Evolutionary conservation across 2,113 vertebrate genomes (phyloP).

Genomic region (Gambusia affinis): DNA sequence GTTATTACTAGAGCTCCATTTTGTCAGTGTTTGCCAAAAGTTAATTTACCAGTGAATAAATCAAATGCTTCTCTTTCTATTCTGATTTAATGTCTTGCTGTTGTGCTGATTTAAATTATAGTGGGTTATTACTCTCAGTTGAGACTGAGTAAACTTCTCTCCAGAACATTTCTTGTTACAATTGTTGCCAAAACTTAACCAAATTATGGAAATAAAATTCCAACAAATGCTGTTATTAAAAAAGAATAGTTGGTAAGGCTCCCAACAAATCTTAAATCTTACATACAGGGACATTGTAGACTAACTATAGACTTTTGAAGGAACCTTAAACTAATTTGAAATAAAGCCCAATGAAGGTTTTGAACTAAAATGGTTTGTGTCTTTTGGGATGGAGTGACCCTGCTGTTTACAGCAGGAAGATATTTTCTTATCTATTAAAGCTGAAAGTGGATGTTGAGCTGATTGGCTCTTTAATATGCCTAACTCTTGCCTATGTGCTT

Average conservation of each 20-base stretch:
- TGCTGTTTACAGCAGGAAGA: conserved; percentile 17
- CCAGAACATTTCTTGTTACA: too few species aligned
- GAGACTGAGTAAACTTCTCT: too few species aligned
- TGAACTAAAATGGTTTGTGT: background rate
- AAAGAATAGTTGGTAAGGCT: too few species aligned
- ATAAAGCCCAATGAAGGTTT: background rate
- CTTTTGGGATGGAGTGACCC: background rate
- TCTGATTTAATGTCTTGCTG: too few species aligned
- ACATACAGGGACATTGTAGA: background rate
- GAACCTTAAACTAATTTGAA: background rate
- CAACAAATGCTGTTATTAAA: background rate
- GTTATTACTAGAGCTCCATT: too few species aligned
- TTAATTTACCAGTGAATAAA: too few species aligned
- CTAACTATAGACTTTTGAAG: background rate
- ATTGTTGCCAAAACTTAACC: too few species aligned
- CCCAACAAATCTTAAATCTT: too few species aligned
- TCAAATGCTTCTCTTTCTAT: too few species aligned
- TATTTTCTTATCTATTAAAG: conserved; percentile 21
- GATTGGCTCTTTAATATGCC: conserved; percentile 20
- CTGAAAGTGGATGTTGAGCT: conserved; percentile 36
- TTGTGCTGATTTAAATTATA: too few species aligned
- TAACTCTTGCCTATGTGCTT: conserved; percentile 25
- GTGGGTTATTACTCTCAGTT: too few species aligned
- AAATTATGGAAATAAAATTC: background rate
- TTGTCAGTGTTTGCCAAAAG: too few species aligned